Evolutionary conservation across 1,140 invertebrate genomes (phyloP), one percentile per base, ranked within the genome.

Genomic region (Brachionus manjavacas): DNA sequence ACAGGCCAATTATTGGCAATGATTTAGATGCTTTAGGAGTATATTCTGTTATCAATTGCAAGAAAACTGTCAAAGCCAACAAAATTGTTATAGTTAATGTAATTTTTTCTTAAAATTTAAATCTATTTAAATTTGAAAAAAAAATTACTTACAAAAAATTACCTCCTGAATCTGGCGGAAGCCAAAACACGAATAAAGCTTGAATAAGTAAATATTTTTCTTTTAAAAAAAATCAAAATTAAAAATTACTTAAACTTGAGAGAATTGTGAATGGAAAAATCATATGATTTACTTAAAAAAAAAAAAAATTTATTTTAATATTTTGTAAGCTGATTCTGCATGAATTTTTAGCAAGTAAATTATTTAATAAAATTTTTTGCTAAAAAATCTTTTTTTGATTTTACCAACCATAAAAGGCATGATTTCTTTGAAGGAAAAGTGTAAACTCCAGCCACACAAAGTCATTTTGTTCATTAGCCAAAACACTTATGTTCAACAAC

Each of bases 141-240:
- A 16, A 41, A 16, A 3, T 0, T 46, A 46, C n/a, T n/a, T n/a
- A 25, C 46, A 39, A 11, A 31, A 39, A 9, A 12, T 80, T 80
- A 80, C 76, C 79, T 46, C 81, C 81, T 70, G 81, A 83, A 72
- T 83, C 81, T n/a, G 81, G 81, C 35, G 81, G 81, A 0, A 83
- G 20, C 81, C 81, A 83, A 72, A 83, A 83, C 12, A 83, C 81
- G 46, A 83, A 83, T 41, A 83, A 72, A 16, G 81, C 60, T 83
- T 8, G 7, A 14, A 12, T 52, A 49, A 41, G 3, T 4, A 7
- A 35, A 6, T 35, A 49, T 76, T 49, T 28, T 76, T 43, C 28
- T 25, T 25, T 25, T 11, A 14, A 49, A n/a, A 49, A n/a, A 25
- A 28, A 46, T 25, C 23, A 2, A 25, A 14, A 43, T 23, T 1